Evolutionary conservation across 2,113 vertebrate genomes (phyloP), one percentile per base, ranked within the genome.

Genomic region (Nematolebias whitei): DNA sequence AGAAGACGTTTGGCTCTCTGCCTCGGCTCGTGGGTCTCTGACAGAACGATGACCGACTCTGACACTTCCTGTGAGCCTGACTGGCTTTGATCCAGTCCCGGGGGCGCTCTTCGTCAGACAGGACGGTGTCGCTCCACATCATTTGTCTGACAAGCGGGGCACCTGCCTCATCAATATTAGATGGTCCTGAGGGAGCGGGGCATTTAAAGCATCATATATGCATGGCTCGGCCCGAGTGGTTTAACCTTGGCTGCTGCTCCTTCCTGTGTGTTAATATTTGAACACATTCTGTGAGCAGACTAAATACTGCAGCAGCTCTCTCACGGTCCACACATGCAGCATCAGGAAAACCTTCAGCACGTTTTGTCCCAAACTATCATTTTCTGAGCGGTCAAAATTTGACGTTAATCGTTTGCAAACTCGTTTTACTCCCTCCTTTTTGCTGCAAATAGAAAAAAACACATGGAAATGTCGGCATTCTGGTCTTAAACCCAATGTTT

Each of bases 131-230:
- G 75, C 90, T 92, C 19, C 79, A 73, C 68, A 95, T 93, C 76
- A 96, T 94, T 78, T 94, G 93, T 80, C 93, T 91, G 87, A 96
- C 93, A 70, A 96, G 91, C 79, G 94, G 94, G 47, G 88, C 88
- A 68, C 90, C 90, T 38, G 95, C 95, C 90, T 95, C 94, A 0
- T 96, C 93, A 63, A 96, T 94, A 86, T 96, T 68, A 95, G 83
- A 41, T 94, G 93, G 60, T 95, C 93, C 95, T 96, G 71, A 45
- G 41, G 61, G 16, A 32, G 45, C 13, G 47, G 26, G 56, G 32
- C 7, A 71, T 75, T 80, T 71, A 67, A 2, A 51, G 35, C 53
- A 68, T 55, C 40, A 53, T 56, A 49, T 10, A 63, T 78, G 78
- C 63, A 59, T 64, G 22, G 1, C 2, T 23, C 2, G 20, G 70